A percentile compares a stretch with the other conserved stretches of the same genome.
Evolutionary conservation across 2,888 invertebrate genomes (phyloP).

Genomic region (Keiferia lycopersicella): DNA sequence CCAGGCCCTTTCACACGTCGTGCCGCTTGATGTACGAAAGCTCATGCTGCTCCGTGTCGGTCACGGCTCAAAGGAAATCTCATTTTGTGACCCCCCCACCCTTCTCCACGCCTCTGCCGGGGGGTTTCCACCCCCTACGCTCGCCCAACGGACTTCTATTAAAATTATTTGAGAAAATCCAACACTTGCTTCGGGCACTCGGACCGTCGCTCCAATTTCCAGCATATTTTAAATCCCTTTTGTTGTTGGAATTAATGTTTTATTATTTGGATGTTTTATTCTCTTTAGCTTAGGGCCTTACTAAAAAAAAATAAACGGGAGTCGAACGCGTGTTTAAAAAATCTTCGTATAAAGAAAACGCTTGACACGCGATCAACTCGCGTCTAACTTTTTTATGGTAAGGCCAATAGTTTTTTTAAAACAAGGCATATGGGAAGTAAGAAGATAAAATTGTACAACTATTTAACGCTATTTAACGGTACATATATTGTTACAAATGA

Average conservation of each 20-base stretch:
- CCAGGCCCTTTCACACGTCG: neutral
- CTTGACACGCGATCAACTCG: no score
- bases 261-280: no score
- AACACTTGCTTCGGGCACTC: conserved; percentile 47
- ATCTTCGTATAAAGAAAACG: no score
- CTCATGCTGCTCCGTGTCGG: conserved; percentile 43
- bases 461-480: no score
- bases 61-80: conserved; percentile 71
- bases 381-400: no score
- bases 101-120: conserved; percentile 33
- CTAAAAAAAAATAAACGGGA: no score
- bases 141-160: conserved; percentile 66
- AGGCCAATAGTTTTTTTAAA: no score
- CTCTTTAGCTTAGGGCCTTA: no score
- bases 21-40: conserved; percentile 60
- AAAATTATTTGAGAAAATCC: conserved; percentile 76
- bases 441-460: no score
- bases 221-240: conserved; percentile 52
- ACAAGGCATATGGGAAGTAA: no score
- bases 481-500: no score
- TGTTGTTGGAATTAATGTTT: conserved; percentile 38
- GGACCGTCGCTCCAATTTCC: conserved; percentile 48
- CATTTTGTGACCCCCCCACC: conserved; percentile 59
- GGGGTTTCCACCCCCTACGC: conserved; percentile 32
- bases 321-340: no score